Percentiles rank a stretch among this genome's conserved stretches.
Conservation (phyloP, 2,888 invertebrate genomes). For the Drosophila merina region DNA sequence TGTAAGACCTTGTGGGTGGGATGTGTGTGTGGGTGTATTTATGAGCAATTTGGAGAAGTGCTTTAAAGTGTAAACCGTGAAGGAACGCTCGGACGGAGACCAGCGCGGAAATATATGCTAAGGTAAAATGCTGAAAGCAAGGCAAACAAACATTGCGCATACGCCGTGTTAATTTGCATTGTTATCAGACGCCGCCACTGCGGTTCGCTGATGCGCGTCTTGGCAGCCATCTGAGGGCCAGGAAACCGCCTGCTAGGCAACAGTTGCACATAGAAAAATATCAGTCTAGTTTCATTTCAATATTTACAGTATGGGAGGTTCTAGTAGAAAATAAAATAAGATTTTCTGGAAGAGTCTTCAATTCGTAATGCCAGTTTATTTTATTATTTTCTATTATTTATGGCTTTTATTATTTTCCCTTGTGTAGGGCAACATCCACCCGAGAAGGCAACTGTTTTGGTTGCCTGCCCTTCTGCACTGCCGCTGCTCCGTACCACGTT, state of each 20-base stretch:
- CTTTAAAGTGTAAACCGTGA: constrained; percentile 71
- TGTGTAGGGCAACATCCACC: constrained; percentile 16
- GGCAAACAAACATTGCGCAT: constrained; percentile 62
- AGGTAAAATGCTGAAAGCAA: constrained; percentile 53
- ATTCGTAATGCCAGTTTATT: not conserved
- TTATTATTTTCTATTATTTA: not conserved
- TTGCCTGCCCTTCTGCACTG: constrained; percentile 37
- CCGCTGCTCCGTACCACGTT: constrained; percentile 59
- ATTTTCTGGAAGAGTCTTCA: not conserved
- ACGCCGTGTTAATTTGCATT: constrained; percentile 71
- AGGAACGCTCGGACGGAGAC: constrained; percentile 14
- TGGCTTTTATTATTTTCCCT: constrained; percentile 4
- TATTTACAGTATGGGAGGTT: not conserved
- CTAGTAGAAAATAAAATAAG: not conserved
- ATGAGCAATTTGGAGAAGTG: constrained; percentile 74
- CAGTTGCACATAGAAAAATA: constrained; percentile 9
- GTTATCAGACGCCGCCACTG: constrained; percentile 61
- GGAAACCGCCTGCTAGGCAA: constrained; percentile 40
- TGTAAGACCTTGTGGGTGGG: constrained; percentile 5
- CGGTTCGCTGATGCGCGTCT: constrained; percentile 65
- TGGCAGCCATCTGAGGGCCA: constrained; percentile 50
- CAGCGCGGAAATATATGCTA: constrained; percentile 64
- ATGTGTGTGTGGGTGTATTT: constrained; percentile 54
- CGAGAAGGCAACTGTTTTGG: constrained; percentile 59
- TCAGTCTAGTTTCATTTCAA: not conserved